Conservation (phyloP, 2,888 invertebrate genomes). For the Melanostoma mellinum region DNA sequence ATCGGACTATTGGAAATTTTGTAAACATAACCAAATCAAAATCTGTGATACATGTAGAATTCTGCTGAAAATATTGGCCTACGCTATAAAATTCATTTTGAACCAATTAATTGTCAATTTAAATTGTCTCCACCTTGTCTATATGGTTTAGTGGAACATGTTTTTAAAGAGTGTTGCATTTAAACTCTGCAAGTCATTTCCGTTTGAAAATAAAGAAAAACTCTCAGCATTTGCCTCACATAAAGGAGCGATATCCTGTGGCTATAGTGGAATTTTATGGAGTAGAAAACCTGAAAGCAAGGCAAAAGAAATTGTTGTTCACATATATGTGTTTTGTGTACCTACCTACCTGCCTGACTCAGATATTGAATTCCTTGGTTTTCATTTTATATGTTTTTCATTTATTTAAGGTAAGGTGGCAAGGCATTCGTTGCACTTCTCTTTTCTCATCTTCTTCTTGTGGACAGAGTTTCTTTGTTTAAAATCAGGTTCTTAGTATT, state of each 20-base stretch:
- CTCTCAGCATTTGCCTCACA: constrained; percentile 30
- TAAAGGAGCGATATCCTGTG: constrained; percentile 31
- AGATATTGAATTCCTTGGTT: constrained; percentile 25
- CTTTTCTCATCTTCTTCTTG: constrained; percentile 30
- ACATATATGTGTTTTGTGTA: constrained; percentile 3
- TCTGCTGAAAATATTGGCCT: too few relatives aligned
- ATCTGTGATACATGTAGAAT: too few relatives aligned
- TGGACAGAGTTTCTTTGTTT: constrained; percentile 59
- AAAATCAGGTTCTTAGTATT: constrained; percentile 59
- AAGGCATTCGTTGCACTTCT: constrained; percentile 2
- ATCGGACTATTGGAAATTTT: too few relatives aligned
- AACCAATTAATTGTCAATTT: not conserved
- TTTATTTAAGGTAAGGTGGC: constrained; percentile 3
- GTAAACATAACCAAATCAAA: too few relatives aligned
- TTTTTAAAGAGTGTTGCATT: too few relatives aligned
- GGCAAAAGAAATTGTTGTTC: not conserved
- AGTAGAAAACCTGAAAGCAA: constrained; percentile 20
- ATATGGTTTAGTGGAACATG: not conserved
- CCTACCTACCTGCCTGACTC: not conserved
- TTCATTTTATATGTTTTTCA: not conserved
- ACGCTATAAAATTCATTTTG: too few relatives aligned
- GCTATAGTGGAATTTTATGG: constrained; percentile 11
- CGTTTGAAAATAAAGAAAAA: constrained; percentile 7
- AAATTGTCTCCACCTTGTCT: not conserved
- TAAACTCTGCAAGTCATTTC: constrained; percentile 12